Evolutionary conservation across 2,888 invertebrate genomes (phyloP).

Genomic region (Diploptera punctata): DNA sequence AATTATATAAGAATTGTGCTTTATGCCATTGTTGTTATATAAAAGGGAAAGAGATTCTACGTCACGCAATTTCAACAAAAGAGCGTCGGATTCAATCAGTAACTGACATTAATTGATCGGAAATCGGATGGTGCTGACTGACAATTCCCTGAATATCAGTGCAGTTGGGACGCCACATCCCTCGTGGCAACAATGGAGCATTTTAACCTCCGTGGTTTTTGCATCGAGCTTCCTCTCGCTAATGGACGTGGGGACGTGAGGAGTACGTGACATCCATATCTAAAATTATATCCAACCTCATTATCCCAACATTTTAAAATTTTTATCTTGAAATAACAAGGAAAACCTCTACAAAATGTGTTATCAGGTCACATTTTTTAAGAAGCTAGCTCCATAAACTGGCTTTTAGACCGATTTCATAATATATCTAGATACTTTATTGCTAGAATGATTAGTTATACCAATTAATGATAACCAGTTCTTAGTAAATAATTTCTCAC

Average conservation of each 20-base stretch:
- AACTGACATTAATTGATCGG: slow-evolving; percentile 20
- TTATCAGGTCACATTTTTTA: no score
- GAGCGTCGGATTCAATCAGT: slow-evolving; percentile 12
- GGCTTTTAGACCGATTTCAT: no score
- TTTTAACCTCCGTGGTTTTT: neutral
- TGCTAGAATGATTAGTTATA: no score
- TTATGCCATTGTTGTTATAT: neutral
- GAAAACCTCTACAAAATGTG: no score
- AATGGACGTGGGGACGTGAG: neutral
- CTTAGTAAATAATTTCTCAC: no score
- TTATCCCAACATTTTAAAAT: no score
- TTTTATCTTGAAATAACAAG: no score
- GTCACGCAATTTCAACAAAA: neutral
- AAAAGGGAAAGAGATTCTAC: neutral
- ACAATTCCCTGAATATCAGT: neutral
- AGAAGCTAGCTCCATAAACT: no score
- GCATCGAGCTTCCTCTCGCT: neutral
- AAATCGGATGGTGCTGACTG: neutral
- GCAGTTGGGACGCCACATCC: neutral
- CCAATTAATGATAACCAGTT: no score
- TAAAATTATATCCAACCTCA: neutral
- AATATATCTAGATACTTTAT: no score
- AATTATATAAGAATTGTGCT: no score
- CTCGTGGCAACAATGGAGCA: neutral
- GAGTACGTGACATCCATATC: slow-evolving; percentile 2